These are phyloP conservation scores for Euclidia mi DNA, from an alignment of 2,888 invertebrate species.

Conservation along the genomic window DNA sequence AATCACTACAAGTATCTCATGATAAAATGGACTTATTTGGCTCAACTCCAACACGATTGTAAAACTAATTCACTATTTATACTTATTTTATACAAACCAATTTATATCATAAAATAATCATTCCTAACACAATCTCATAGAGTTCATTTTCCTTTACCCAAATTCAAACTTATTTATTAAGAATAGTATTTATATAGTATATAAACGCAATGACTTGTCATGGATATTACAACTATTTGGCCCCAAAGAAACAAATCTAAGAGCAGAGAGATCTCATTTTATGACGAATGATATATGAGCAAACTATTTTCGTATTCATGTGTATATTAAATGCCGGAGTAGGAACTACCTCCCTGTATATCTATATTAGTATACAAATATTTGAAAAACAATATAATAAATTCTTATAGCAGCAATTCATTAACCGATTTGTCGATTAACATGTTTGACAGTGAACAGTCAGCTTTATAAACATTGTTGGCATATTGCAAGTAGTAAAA, in stretches of 20 bases:
- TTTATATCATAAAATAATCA: conserved; percentile 59
- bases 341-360: conserved; percentile 64
- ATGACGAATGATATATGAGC: conserved; percentile 53
- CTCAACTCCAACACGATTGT: conserved; percentile 64
- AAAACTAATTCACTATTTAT: conserved; percentile 55
- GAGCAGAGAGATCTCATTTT: conserved; percentile 76
- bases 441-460: not conserved
- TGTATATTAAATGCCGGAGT: conserved; percentile 67
- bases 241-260: conserved; percentile 84
- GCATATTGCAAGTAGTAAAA: conserved; percentile 33
- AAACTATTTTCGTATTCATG: conserved; percentile 46
- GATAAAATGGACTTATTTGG: conserved; percentile 70
- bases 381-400: conserved; percentile 14
- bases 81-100: conserved; percentile 57
- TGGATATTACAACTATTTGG: conserved; percentile 87
- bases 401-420: not conserved
- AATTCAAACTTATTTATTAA: conserved; percentile 47
- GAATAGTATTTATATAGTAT: conserved; percentile 55
- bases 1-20: conserved; percentile 33
- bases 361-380: conserved; percentile 23
- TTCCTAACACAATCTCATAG: conserved; percentile 62
- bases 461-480: conserved; percentile 21
- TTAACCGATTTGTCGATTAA: not conserved
- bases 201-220: conserved; percentile 84
- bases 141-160: conserved; percentile 58